These are phyloP conservation scores for Gobio occitaniae DNA, from an alignment of 2,797 vertebrate species.

Conservation along the genomic window DNA sequence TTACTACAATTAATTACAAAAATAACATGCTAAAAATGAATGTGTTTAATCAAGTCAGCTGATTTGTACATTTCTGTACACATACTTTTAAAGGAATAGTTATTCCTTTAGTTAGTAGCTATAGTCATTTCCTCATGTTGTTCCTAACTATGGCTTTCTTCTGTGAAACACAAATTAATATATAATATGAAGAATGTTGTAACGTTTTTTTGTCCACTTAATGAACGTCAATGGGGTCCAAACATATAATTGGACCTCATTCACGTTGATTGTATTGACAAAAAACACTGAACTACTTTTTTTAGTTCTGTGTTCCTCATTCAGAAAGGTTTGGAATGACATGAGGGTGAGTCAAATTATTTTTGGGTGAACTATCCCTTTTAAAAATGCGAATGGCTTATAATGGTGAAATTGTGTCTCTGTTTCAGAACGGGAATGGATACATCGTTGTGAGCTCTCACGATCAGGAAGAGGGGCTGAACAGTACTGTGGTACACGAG, in stretches of 20 bases:
- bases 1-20: background rate
- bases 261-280: background rate
- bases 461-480: conserved; percentile 36
- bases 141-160: background rate
- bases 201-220: background rate
- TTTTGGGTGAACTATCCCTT: background rate
- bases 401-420: background rate
- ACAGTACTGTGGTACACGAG: background rate
- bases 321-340: background rate
- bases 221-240: background rate
- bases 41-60: background rate
- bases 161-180: background rate
- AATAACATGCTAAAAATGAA: background rate
- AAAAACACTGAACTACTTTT: background rate
- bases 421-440: conserved; percentile 63
- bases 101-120: no score
- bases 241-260: background rate
- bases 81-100: background rate
- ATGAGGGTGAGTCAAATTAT: background rate
- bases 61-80: background rate
- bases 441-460: conserved; percentile 59
- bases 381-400: background rate
- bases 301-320: no score
- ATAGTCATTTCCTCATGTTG: background rate
- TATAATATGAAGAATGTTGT: background rate